A percentile compares a stretch with the other conserved stretches of the same genome.
These are phyloP conservation scores for Apodemus speciosus DNA, from an alignment of 2,113 vertebrate species.

Conservation along the genomic window DNA sequence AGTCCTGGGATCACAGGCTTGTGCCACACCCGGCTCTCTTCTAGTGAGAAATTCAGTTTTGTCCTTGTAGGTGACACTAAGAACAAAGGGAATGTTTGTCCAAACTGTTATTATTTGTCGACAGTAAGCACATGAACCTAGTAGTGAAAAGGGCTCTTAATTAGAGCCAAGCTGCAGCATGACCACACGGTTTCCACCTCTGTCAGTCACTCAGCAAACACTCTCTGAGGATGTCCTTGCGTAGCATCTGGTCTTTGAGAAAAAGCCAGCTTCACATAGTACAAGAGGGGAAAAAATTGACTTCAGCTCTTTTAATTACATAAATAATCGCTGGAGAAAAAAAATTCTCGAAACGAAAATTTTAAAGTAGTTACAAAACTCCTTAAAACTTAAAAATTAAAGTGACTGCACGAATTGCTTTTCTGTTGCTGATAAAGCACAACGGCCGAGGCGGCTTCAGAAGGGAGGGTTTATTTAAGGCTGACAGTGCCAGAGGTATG, in stretches of 20 bases:
- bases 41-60: slow-evolving; percentile 5
- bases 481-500: not conserved
- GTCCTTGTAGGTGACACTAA: not conserved
- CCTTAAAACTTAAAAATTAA: not conserved
- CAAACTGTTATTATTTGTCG: not conserved
- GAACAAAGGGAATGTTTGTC: not conserved
- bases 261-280: slow-evolving; percentile 15
- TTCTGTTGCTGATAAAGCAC: not conserved
- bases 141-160: not conserved
- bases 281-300: slow-evolving; percentile 11
- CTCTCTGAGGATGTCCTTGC: not conserved
- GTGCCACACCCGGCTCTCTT: not conserved
- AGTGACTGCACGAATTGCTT: not conserved
- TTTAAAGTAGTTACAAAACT: not conserved
- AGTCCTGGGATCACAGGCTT: no score
- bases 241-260: slow-evolving; percentile 16
- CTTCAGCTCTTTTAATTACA: slow-evolving; percentile 22
- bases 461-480: not conserved
- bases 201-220: not conserved
- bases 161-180: not conserved
- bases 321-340: slow-evolving; percentile 19
- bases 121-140: not conserved
- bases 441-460: not conserved
- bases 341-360: slow-evolving; percentile 34
- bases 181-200: not conserved